Conservation (phyloP, 2,888 invertebrate species). For the Schrankia costaestrigalis region DNA sequence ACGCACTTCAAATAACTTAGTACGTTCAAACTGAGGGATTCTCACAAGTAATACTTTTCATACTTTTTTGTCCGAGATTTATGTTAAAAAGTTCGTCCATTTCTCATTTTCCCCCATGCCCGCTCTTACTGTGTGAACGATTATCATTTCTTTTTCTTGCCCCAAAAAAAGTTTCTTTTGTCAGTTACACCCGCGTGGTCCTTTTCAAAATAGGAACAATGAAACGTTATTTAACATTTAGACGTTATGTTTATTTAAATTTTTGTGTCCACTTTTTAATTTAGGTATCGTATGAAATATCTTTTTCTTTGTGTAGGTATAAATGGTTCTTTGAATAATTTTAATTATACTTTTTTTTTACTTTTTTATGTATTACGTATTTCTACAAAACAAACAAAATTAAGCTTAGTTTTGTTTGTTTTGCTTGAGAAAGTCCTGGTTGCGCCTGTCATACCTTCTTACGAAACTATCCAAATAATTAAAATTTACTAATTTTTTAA, state of each 20-base stretch:
- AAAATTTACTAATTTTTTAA: constrained; percentile 14
- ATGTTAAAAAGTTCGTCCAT: constrained; percentile 75
- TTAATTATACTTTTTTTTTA: no score
- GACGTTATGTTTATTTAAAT: constrained; percentile 32
- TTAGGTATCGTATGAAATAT: constrained; percentile 13
- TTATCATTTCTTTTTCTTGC: constrained; percentile 62
- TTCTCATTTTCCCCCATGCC: constrained; percentile 63
- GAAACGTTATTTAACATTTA: constrained; percentile 27
- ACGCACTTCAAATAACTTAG: constrained; percentile 29
- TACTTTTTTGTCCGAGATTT: constrained; percentile 66
- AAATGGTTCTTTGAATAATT: no score
- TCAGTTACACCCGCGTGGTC: constrained; percentile 39
- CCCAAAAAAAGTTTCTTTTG: constrained; percentile 41
- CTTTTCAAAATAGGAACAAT: constrained; percentile 37
- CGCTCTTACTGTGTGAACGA: constrained; percentile 64
- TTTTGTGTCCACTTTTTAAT: constrained; percentile 11
- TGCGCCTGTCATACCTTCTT: background rate
- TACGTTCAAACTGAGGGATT: constrained; percentile 38
- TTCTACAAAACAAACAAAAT: no score
- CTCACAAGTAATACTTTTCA: constrained; percentile 67
- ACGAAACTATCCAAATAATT: constrained; percentile 1
- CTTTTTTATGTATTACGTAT: no score
- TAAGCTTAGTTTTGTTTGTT: no score
- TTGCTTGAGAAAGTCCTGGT: no score
- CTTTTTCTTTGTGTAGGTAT: constrained; percentile 10